Percentiles rank a stretch among this genome's conserved stretches.
Conservation (phyloP, 2,888 invertebrate genomes). For the Philereme transversata region DNA sequence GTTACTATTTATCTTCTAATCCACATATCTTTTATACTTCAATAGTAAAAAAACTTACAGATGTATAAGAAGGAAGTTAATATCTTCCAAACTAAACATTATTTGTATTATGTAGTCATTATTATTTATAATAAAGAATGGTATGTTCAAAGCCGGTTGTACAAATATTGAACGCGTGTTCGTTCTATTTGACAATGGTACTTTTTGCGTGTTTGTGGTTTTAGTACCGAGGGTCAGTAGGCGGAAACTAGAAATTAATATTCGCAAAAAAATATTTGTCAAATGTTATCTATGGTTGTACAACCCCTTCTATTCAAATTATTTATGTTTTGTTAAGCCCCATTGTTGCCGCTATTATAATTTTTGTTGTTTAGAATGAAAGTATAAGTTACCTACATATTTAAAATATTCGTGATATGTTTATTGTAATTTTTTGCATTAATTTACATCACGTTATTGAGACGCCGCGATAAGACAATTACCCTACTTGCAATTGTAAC, state of each 20-base stretch:
- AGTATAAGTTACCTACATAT: neutral
- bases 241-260: neutral
- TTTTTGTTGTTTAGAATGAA: neutral
- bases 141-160: neutral
- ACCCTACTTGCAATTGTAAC: too few relatives aligned
- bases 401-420: neutral
- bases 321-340: constrained; percentile 2
- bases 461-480: too few relatives aligned
- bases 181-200: neutral
- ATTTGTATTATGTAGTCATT: too few relatives aligned
- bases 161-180: constrained; percentile 9
- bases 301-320: constrained; percentile 14
- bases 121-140: too few relatives aligned
- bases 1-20: too few relatives aligned
- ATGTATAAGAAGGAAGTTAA: too few relatives aligned
- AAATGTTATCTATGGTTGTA: neutral
- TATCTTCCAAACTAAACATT: too few relatives aligned
- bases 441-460: constrained; percentile 4
- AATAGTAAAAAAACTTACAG: too few relatives aligned
- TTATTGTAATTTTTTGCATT: constrained; percentile 8
- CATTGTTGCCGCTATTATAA: neutral
- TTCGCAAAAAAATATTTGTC: neutral
- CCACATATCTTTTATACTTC: too few relatives aligned
- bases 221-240: neutral
- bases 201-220: constrained; percentile 3